Base-by-base conservation (phyloP, 2,113 vertebrate species). In the Trachemys scripta region DNA sequence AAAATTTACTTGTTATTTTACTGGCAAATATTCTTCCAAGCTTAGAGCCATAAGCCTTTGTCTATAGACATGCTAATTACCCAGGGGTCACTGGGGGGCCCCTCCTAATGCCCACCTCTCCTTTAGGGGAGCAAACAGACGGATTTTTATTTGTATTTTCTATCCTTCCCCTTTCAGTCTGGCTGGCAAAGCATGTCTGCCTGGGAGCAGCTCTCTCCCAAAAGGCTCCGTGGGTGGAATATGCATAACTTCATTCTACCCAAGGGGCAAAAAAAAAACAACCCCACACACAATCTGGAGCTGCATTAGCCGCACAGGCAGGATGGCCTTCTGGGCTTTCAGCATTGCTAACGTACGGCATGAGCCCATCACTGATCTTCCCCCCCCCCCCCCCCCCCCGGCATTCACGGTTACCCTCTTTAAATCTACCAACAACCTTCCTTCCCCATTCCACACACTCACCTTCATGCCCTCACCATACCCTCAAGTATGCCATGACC, bases 21-120 rank as follows among this genome's bases (percentile, higher is more conserved):
- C 29, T 86, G 93, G 86, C 75, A 91, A 95, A 78, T 78, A 65
- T 54, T 82, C 78, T 85, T 59, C 78, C 89, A 45, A 62, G 92
- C 90, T 90, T 79, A 31, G 45, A 93, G 87, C 90, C 85, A 86
- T 88, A 8, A 91, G 93, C 85, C 94, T 88, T 76, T 88, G 89
- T 94, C 72, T 80, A 86, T 7, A 92, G 90, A 88, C 95, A 86
- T 27, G 20, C 16, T 80, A 82, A 93, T 90, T 82, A 86, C 69
- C 87, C 75, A 62, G 91, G 94, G 96, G 89, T 75, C 85, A 56
- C 80, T 78, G 8, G 5, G 45, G 54, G 1, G 80, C 10, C 57
- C 42, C 62, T 62, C 89, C 94, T 69, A 51, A 87, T 1, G 14
- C 83, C 92, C 3, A 16, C 83, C 38, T 27, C 90, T 81, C 88